Evolutionary conservation across 2,888 invertebrate species (phyloP).

Genomic region (Tetranychus truncatus): DNA sequence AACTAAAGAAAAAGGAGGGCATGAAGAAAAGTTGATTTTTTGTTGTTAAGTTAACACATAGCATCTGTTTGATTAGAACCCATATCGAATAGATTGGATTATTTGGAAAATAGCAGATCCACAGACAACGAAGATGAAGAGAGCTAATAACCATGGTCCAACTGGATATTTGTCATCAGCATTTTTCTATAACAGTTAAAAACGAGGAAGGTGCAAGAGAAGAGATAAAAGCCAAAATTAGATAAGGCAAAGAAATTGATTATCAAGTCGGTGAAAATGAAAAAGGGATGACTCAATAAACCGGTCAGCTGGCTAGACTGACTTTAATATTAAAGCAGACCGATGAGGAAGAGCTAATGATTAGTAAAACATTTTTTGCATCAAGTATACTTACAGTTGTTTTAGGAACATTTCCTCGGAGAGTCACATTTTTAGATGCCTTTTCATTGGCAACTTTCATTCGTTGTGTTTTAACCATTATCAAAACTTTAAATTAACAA

Average conservation of each 20-base stretch:
- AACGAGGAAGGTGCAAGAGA: not conserved
- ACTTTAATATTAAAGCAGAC: too few relatives aligned
- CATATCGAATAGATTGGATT: conserved; percentile 1
- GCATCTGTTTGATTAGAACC: not conserved
- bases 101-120: conserved; percentile 90
- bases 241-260: not conserved
- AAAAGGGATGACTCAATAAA: too few relatives aligned
- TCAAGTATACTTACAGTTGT: conserved; percentile 49
- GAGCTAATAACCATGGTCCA: conserved; percentile 87
- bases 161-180: conserved; percentile 76
- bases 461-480: conserved; percentile 94
- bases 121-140: conserved; percentile 96
- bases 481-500: not conserved
- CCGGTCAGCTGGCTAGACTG: too few relatives aligned
- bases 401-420: conserved; percentile 94
- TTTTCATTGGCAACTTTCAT: conserved; percentile 98
- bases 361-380: not conserved
- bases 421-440: conserved; percentile 85
- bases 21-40: not conserved
- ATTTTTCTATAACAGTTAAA: conserved; percentile 13
- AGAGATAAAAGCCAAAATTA: not conserved
- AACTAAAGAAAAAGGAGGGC: not conserved
- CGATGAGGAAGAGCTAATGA: not conserved
- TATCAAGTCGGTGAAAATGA: not conserved
- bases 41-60: too few relatives aligned